Evolutionary conservation across 1,140 invertebrate genomes (phyloP).

Genomic region (Zaprionus capensis): DNA sequence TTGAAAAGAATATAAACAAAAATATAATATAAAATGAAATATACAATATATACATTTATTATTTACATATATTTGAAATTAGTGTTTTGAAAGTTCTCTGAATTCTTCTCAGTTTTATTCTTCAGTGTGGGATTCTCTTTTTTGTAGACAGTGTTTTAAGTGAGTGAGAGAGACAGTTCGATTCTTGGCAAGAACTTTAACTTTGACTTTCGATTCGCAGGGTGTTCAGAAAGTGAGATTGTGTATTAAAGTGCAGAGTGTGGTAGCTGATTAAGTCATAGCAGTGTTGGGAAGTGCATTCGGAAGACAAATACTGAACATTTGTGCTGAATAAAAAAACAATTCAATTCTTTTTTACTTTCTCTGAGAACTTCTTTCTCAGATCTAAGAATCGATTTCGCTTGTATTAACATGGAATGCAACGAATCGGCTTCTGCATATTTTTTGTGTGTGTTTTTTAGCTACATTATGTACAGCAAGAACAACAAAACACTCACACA

Average conservation of each 20-base stretch:
- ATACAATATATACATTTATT: background rate
- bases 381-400: constrained; percentile 63
- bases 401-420: constrained; percentile 48
- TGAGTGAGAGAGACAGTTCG: background rate
- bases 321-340: background rate
- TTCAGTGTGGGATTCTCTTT: background rate
- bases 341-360: background rate
- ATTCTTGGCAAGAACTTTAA: constrained; percentile 1
- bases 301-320: background rate
- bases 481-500: constrained; percentile 37
- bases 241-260: background rate
- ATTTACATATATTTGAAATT: background rate
- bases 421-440: constrained; percentile 55
- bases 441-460: constrained; percentile 56
- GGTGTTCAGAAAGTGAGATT: constrained; percentile 11
- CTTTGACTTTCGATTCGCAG: background rate
- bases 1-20: constrained; percentile 30
- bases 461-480: constrained; percentile 63
- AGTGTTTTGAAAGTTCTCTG: background rate
- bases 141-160: background rate
- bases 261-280: background rate
- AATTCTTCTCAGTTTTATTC: background rate
- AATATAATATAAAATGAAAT: background rate
- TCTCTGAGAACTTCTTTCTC: background rate
- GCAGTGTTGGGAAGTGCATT: background rate